Evolutionary conservation across 2,797 vertebrate genomes (phyloP).

Genomic region (Enteromius afrohamiltoni): DNA sequence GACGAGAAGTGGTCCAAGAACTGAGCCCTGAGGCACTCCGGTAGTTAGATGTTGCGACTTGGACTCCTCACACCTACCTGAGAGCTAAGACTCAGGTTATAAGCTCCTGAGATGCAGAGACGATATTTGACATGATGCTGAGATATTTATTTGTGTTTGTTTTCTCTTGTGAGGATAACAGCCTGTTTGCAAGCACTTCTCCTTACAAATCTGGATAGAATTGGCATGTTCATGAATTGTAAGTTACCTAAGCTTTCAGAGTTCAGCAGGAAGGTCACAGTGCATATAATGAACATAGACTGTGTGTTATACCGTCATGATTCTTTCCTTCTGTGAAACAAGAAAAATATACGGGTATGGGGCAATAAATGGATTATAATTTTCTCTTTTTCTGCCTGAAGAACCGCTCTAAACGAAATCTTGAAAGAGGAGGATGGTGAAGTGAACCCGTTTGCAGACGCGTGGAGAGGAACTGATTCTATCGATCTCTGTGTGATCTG

Average conservation of each 20-base stretch:
- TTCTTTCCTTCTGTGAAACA: neutral
- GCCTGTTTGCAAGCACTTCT: neutral
- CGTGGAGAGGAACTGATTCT: slow-evolving; percentile 44
- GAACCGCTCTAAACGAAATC: neutral
- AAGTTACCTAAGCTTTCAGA: neutral
- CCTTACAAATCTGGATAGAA: neutral
- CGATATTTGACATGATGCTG: too few relatives aligned
- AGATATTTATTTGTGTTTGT: neutral
- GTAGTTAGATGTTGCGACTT: too few relatives aligned
- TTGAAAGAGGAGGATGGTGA: neutral
- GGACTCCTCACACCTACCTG: too few relatives aligned
- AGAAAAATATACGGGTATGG: too few relatives aligned
- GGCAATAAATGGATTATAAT: neutral
- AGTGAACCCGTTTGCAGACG: neutral
- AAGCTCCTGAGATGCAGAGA: too few relatives aligned
- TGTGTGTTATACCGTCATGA: neutral
- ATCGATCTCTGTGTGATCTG: slow-evolving; percentile 58
- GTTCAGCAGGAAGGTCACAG: neutral
- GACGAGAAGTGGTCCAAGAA: too few relatives aligned
- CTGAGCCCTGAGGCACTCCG: too few relatives aligned
- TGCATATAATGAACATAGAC: neutral
- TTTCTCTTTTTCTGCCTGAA: neutral
- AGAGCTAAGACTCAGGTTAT: too few relatives aligned
- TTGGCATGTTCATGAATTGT: neutral
- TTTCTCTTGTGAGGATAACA: neutral